Conservation (phyloP, 2,888 invertebrate genomes). For the Megastigmus dorsalis region DNA sequence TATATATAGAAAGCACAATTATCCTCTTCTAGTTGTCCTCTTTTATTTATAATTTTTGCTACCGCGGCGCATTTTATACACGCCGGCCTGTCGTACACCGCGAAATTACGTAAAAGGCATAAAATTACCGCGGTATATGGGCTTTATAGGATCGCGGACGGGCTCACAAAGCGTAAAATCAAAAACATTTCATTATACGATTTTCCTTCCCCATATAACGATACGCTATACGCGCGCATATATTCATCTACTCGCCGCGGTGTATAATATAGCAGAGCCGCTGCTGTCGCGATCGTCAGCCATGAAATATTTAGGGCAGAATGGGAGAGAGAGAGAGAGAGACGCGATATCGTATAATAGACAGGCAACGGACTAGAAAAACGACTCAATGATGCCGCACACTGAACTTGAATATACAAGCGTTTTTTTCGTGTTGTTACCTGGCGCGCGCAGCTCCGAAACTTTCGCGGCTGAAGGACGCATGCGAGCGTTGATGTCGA, state of each 20-base stretch:
- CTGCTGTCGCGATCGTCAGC: background rate
- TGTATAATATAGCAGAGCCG: too few relatives aligned
- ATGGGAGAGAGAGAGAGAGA: background rate
- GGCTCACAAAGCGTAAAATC: slow-evolving; percentile 22
- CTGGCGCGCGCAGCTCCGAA: background rate
- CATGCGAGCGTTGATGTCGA: background rate
- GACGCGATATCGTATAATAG: too few relatives aligned
- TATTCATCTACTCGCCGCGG: background rate
- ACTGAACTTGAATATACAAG: background rate
- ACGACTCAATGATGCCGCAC: background rate
- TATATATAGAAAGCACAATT: background rate
- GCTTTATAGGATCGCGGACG: background rate
- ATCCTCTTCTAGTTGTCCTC: too few relatives aligned
- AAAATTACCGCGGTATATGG: too few relatives aligned
- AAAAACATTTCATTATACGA: slow-evolving; percentile 23
- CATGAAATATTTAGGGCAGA: slow-evolving; percentile 19
- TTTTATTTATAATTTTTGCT: too few relatives aligned
- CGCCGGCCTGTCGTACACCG: background rate
- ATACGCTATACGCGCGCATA: background rate
- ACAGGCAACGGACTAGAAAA: slow-evolving; percentile 19
- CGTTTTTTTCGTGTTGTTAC: too few relatives aligned
- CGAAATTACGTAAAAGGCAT: slow-evolving; percentile 25
- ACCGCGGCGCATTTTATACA: too few relatives aligned
- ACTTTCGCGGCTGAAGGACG: background rate
- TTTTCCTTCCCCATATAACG: background rate